A percentile compares a stretch with the other conserved stretches of the same genome.
Conservation (phyloP, 1,140 invertebrate genomes). For the Hypsibius dujardini region DNA sequence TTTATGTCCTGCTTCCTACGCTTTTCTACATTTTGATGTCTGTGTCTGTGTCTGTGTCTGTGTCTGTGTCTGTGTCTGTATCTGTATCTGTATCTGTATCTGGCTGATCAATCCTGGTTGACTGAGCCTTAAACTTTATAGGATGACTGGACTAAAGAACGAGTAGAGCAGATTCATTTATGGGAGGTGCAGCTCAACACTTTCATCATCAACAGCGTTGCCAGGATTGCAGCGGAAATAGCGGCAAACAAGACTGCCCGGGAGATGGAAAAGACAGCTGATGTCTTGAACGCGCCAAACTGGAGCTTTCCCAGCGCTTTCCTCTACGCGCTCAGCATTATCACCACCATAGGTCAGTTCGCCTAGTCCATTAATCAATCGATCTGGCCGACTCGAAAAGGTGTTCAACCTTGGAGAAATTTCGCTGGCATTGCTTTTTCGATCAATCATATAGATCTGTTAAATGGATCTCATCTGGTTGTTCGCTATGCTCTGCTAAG, state of each 20-base stretch:
- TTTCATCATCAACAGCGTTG: slow-evolving; percentile 72
- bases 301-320: slow-evolving; percentile 74
- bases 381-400: no score
- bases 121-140: no score
- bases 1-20: no score
- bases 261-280: no score
- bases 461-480: slow-evolving; percentile 85
- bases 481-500: no score
- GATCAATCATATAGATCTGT: slow-evolving; percentile 26
- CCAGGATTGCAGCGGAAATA: slow-evolving; percentile 49
- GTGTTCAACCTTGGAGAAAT: neutral
- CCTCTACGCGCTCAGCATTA: slow-evolving; percentile 80
- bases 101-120: no score
- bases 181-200: slow-evolving; percentile 39
- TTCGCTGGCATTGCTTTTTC: neutral
- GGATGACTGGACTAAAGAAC: neutral
- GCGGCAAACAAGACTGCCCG: no score
- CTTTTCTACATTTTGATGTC: no score
- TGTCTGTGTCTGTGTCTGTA: no score
- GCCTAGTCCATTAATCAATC: no score
- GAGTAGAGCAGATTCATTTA: neutral
- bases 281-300: slow-evolving; percentile 38
- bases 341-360: slow-evolving; percentile 78
- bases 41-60: no score
- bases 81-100: no score